These are phyloP conservation scores for Amphipoea lucens DNA, from an alignment of 2,888 invertebrate species.

Conservation along the genomic window DNA sequence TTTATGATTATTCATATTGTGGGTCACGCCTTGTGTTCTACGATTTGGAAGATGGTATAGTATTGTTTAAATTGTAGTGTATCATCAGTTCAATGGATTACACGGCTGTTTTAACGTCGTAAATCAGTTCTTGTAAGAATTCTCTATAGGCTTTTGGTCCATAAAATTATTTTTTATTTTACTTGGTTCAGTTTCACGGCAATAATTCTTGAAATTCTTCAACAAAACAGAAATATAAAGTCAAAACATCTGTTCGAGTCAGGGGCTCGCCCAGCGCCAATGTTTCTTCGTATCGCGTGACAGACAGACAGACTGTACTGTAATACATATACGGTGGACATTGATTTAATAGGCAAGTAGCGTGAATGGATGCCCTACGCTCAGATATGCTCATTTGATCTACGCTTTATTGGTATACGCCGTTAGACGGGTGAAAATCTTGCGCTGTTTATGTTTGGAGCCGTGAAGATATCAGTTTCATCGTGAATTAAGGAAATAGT, in stretches of 20 bases:
- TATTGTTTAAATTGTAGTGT: conserved; percentile 57
- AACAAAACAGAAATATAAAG: conserved; percentile 53
- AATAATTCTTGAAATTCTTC: conserved; percentile 56
- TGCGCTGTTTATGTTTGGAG: conserved; percentile 40
- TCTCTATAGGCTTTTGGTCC: conserved; percentile 18
- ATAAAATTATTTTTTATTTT: conserved; percentile 43
- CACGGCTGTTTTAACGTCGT: conserved; percentile 45
- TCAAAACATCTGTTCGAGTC: conserved; percentile 63
- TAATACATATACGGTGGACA: conserved; percentile 82
- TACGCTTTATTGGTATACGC: conserved; percentile 69
- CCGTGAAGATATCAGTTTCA: conserved; percentile 56
- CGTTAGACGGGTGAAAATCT: conserved; percentile 61
- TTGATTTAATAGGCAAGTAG: conserved; percentile 82
- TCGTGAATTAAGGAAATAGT: conserved; percentile 31
- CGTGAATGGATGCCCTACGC: conserved; percentile 77
- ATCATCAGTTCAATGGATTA: conserved; percentile 58
- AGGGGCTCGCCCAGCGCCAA: conserved; percentile 54
- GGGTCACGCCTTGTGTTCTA: conserved; percentile 84
- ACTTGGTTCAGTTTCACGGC: conserved; percentile 36
- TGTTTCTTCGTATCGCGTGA: conserved; percentile 77
- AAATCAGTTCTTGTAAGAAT: conserved; percentile 53
- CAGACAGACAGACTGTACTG: conserved; percentile 74
- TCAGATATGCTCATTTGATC: conserved; percentile 76
- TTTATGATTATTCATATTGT: conserved; percentile 82
- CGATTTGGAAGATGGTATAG: conserved; percentile 64